Conservation (phyloP, 2,797 vertebrate genomes). For the Naso thynnoides region DNA sequence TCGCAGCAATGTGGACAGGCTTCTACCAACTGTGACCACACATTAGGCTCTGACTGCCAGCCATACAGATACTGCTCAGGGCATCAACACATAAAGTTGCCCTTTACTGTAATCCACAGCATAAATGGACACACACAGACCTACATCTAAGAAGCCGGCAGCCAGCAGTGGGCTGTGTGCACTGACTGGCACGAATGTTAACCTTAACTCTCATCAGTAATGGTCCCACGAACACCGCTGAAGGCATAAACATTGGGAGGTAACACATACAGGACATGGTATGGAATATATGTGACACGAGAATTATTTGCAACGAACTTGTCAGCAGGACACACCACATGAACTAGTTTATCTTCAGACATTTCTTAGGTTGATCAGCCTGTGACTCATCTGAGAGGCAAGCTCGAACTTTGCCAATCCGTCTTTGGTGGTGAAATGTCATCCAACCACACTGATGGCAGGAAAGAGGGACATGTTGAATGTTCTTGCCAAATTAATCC, state of each 20-base stretch:
- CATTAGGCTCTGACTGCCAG: slow-evolving; percentile 70
- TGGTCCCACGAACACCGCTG: slow-evolving; percentile 51
- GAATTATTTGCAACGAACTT: slow-evolving; percentile 29
- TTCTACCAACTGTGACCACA: slow-evolving; percentile 73
- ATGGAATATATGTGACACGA: slow-evolving; percentile 36
- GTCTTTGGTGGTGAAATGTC: slow-evolving; percentile 8
- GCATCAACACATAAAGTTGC: slow-evolving; percentile 77
- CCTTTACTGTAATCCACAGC: slow-evolving; percentile 71
- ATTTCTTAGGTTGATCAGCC: slow-evolving; percentile 13
- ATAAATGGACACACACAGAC: slow-evolving; percentile 55
- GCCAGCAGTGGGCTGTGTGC: slow-evolving; percentile 25
- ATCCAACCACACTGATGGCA: slow-evolving; percentile 3
- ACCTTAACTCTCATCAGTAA: slow-evolving; percentile 63
- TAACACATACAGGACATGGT: slow-evolving; percentile 49
- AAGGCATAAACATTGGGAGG: slow-evolving; percentile 64
- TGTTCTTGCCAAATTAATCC: neutral
- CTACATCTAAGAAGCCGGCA: slow-evolving; percentile 49
- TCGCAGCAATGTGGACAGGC: slow-evolving; percentile 67
- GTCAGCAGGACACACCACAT: slow-evolving; percentile 7
- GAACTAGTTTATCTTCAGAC: slow-evolving; percentile 35
- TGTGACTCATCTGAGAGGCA: slow-evolving; percentile 18
- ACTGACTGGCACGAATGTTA: slow-evolving; percentile 55
- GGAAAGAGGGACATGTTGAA: slow-evolving; percentile 13
- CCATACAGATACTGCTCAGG: slow-evolving; percentile 67
- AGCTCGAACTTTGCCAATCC: slow-evolving; percentile 26